Base-by-base conservation (phyloP, 2,888 invertebrate species). In the Yponomeuta evonymella region DNA sequence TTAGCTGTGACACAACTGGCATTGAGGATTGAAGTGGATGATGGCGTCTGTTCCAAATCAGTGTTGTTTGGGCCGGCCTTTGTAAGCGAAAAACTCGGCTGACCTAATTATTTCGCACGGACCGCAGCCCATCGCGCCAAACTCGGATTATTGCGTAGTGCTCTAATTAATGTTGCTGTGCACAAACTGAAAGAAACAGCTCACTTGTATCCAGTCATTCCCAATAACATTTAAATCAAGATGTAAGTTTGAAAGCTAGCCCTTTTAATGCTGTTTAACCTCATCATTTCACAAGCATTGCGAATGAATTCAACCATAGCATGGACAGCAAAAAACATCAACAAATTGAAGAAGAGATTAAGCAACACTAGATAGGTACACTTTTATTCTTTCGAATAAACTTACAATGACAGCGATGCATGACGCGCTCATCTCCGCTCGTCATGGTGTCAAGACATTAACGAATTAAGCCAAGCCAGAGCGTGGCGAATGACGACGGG, bases 401-500 rank as follows among this genome's bases (percentile, higher is more conserved):
- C 51, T 12, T 58, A 58, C 23, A 67, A n/a, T 36, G 67, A 67
- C 12, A 67, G 67, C 67, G 33, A 67, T 43, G 33, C 67, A 67
- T 33, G 67, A 29, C 2, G 36, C 67, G 29, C 4, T 65, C 33
- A 33, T 65, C 33, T 30, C 36, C 6, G n/a, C 67, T 43, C 67
- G 36, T 33, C 36, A 33, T 43, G 67, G 67, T 67, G 67, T 67
- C 33, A 36, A 69, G 62, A 62, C 10, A 64, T 70, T 62, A 81
- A 82, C 80, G 78, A 77, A 79, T 79, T 79, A 79, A 83, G 82
- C 81, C 77, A 78, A 79, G 79, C 79, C 78, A 79, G 82, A 76
- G 85, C 82, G 84, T 85, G 81, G 83, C 87, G 81, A 84, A 88
- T 82, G 78, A 72, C 36, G 11, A 48, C 73, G 78, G 43, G 79